These are phyloP conservation scores for Echeneis naucrates DNA, from an alignment of 2,797 vertebrate genomes.

Conservation along the genomic window DNA sequence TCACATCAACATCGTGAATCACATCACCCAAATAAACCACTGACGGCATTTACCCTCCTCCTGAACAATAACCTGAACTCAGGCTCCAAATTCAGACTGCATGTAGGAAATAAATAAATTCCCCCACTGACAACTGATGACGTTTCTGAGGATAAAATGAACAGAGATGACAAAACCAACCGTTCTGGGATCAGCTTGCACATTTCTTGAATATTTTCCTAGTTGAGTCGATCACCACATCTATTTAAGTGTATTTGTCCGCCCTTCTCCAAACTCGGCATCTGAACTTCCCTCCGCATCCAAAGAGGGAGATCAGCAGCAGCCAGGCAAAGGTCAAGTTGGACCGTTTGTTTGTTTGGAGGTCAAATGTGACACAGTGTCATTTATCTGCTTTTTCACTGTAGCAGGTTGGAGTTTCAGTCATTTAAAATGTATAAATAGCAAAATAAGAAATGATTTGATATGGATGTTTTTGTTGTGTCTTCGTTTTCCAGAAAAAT, in stretches of 20 bases:
- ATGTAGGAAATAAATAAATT: constrained; percentile 37
- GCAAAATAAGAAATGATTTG: neutral
- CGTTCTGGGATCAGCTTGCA: constrained; percentile 67
- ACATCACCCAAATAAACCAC: neutral
- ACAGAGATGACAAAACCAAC: constrained; percentile 73
- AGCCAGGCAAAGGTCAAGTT: constrained; percentile 24
- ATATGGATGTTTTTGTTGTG: neutral
- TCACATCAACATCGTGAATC: neutral
- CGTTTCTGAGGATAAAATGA: constrained; percentile 51
- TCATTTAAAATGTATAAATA: neutral
- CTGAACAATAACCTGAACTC: neutral
- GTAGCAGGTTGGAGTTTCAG: neutral
- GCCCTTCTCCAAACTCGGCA: constrained; percentile 35
- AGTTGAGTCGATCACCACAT: constrained; percentile 78
- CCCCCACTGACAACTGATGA: constrained; percentile 45
- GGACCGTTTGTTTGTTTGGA: constrained; percentile 9
- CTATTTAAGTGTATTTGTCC: constrained; percentile 66
- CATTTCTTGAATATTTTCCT: constrained; percentile 84
- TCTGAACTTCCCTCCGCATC: constrained; percentile 19
- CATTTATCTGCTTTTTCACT: neutral
- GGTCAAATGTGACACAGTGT: neutral
- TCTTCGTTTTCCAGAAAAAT: too few species aligned
- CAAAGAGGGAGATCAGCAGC: constrained; percentile 37
- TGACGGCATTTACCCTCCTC: neutral
- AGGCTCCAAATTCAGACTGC: constrained; percentile 4